Evolutionary conservation across 2,888 invertebrate species (phyloP).

Genomic region (Zygothrica quintamaculata): DNA sequence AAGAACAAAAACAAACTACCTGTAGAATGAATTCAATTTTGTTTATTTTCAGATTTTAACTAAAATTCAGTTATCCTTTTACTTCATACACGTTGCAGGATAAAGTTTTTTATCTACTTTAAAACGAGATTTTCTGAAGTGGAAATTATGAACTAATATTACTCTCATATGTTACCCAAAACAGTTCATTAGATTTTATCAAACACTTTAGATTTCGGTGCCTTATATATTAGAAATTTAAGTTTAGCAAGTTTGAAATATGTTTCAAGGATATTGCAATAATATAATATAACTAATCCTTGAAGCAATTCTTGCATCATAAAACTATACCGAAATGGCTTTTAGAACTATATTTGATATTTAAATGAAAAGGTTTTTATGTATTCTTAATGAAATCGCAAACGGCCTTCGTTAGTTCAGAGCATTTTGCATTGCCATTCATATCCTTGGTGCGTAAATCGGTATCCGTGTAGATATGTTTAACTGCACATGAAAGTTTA

Average conservation of each 20-base stretch:
- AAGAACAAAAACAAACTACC: conserved; percentile 28
- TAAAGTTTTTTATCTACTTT: conserved; percentile 16
- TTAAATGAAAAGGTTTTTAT: no score
- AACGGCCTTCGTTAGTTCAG: conserved; percentile 96
- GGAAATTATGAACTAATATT: neutral
- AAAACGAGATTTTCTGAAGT: neutral
- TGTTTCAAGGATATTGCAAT: no score
- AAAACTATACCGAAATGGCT: no score
- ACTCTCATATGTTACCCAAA: neutral
- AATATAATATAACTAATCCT: no score
- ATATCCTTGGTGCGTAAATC: conserved; percentile 96
- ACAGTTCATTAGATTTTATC: neutral
- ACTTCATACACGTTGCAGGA: conserved; percentile 6
- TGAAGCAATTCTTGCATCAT: no score
- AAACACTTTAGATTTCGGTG: no score
- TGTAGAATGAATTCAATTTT: conserved; percentile 49
- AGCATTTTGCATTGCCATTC: conserved; percentile 90
- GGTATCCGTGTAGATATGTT: conserved; percentile 91
- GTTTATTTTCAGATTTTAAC: conserved; percentile 21
- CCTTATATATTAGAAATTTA: no score
- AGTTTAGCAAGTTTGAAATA: no score
- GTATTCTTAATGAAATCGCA: conserved; percentile 39
- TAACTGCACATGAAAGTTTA: conserved; percentile 92
- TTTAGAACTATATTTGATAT: no score
- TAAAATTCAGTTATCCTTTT: conserved; percentile 21